A percentile compares a stretch with the other conserved stretches of the same genome.
Evolutionary conservation across 2,797 vertebrate genomes (phyloP).

Genomic region (Spinus olivaceus): DNA sequence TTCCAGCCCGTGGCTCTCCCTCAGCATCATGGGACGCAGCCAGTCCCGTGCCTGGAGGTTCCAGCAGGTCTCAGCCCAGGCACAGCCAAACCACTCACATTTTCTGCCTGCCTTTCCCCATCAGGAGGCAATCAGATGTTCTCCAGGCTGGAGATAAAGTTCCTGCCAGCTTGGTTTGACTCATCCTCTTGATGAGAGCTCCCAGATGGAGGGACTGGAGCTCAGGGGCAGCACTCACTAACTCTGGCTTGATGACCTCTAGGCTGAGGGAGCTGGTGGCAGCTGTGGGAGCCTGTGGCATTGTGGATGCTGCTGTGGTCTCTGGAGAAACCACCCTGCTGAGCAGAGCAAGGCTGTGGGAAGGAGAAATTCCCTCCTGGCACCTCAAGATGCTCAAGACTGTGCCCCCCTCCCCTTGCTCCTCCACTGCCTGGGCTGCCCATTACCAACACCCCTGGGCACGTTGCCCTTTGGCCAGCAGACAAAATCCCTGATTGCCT

Average conservation of each 20-base stretch:
- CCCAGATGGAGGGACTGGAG: neutral
- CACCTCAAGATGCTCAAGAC: neutral
- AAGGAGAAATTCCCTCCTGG: neutral
- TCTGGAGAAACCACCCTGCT: neutral
- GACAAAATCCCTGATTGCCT: neutral
- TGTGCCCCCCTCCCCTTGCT: neutral
- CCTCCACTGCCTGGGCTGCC: neutral
- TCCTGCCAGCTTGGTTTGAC: neutral
- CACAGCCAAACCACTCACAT: neutral
- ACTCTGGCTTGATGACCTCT: neutral
- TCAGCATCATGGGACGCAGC: rapidly evolving
- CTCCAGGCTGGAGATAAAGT: neutral
- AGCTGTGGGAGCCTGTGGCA: neutral
- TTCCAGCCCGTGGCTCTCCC: rapidly evolving
- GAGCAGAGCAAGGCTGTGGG: rapidly evolving
- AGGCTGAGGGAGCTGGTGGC: neutral
- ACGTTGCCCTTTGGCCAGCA: neutral
- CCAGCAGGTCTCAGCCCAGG: neutral
- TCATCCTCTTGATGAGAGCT: neutral
- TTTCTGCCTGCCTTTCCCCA: neutral
- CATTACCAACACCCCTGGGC: neutral
- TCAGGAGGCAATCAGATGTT: neutral
- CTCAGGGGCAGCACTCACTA: neutral
- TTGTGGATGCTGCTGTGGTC: neutral
- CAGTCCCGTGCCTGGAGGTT: rapidly evolving